Evolutionary conservation across 2,888 invertebrate genomes (phyloP), one percentile per base, ranked within the genome.

Genomic region (Melanotus villosus): DNA sequence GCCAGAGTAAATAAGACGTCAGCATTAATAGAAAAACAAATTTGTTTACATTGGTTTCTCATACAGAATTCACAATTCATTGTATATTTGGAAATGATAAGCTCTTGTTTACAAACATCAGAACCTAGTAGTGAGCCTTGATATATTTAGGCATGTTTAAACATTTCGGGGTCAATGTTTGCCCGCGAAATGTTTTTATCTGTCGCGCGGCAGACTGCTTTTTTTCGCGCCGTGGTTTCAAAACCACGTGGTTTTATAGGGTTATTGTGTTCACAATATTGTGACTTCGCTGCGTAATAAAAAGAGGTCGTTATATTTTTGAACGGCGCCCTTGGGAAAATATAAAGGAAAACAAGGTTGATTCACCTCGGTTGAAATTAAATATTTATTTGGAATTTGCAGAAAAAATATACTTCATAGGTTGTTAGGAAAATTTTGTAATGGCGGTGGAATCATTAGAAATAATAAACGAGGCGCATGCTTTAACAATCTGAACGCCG

Each of bases 331-430:
- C 41, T 41, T 41, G 41, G 14, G 58, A 58, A n/a, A 58, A 43
- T 36, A 26, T 10, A 21, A 7, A 7, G 36, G 38, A 41, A 41
- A 58, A 58, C 30, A 19, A 57, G 16, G 58, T 38, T 43, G 41
- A 58, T 58, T 58, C 43, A 58, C 58, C 58, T 58, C 43, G 14
- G n/a, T n/a, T 26, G 34, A 38, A 38, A 38, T 41, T 16, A 41
- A 41, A 14, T 5, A 12, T 34, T 34, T 32, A 32, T 32, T 12
- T 12, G n/a, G n/a, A n/a, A n/a, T 12, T 34, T 34, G 34, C 12
- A 12, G 12, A 3, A 2, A n/a, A 2, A 12, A 12, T n/a, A n/a
- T 1, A 5, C 12, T n/a, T 1, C 12, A 1, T 12, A 34, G 2
- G 4, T 1, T n/a, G 1, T 12, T 34, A n/a, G n/a, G n/a, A n/a